Evolutionary conservation across 1,140 invertebrate species (phyloP).

Genomic region (Aphelinus atriplicis): DNA sequence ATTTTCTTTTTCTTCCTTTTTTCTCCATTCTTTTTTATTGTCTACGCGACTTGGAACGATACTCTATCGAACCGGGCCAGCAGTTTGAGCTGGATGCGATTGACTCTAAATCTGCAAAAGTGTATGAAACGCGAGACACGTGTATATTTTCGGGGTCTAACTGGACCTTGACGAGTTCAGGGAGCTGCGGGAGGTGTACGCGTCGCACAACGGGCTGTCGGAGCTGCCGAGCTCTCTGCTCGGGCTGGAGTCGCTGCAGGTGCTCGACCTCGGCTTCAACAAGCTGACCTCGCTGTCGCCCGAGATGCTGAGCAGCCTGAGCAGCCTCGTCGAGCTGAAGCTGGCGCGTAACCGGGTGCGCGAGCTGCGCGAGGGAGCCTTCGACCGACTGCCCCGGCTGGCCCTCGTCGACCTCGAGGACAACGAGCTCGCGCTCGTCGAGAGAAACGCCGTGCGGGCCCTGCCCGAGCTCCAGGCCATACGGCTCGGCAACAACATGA

Average conservation of each 20-base stretch:
- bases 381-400: slow-evolving; percentile 76
- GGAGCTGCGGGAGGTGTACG: slow-evolving; percentile 77
- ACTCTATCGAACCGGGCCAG: too few relatives aligned
- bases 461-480: slow-evolving; percentile 81
- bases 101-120: too few relatives aligned
- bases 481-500: slow-evolving; percentile 79
- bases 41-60: too few relatives aligned
- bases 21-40: too few relatives aligned
- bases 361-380: slow-evolving; percentile 76
- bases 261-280: slow-evolving; percentile 83
- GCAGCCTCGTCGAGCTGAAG: slow-evolving; percentile 74
- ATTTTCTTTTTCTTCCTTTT: too few relatives aligned
- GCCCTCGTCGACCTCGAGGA: slow-evolving; percentile 80
- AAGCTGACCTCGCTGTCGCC: slow-evolving; percentile 76
- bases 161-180: slow-evolving; percentile 49
- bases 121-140: too few relatives aligned
- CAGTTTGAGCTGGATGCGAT: too few relatives aligned
- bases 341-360: slow-evolving; percentile 80
- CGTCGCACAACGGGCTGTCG: slow-evolving; percentile 81
- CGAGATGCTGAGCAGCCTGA: slow-evolving; percentile 74
- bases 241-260: slow-evolving; percentile 73
- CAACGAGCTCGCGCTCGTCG: slow-evolving; percentile 83
- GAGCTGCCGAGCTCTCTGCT: slow-evolving; percentile 77
- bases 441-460: slow-evolving; percentile 78
- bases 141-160: too few relatives aligned